A percentile compares a stretch with the other conserved stretches of the same genome.
Conservation (phyloP, 2,888 invertebrate species). For the Philhelius pedissequus region DNA sequence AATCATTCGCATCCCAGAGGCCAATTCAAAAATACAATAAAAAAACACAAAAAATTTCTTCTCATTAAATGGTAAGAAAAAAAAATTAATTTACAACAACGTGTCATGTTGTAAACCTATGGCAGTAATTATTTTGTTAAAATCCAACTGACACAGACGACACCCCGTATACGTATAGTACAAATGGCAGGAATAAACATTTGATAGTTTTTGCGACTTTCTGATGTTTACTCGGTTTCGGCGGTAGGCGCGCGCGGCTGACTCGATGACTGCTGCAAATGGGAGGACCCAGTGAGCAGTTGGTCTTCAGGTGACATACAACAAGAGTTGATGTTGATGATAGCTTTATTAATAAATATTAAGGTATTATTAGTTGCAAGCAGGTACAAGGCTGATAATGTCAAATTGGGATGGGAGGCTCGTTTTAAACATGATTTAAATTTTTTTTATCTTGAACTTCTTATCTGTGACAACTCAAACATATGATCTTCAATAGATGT, state of each 20-base stretch:
- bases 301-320: slow-evolving; percentile 39
- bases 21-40: slow-evolving; percentile 18
- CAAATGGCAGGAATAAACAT: background rate
- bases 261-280: background rate
- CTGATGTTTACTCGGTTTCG: background rate
- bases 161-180: too few relatives aligned
- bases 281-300: background rate
- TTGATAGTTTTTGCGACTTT: slow-evolving; percentile 15
- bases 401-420: background rate
- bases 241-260: background rate
- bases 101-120: slow-evolving; percentile 58
- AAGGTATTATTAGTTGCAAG: background rate
- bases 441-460: too few relatives aligned
- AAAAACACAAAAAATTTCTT: slow-evolving; percentile 30
- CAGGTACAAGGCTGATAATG: background rate
- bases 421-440: too few relatives aligned
- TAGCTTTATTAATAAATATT: slow-evolving; percentile 51
- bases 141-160: slow-evolving; percentile 20
- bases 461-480: too few relatives aligned
- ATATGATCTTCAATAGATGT: too few relatives aligned
- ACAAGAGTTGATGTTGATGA: slow-evolving; percentile 41
- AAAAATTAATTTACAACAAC: slow-evolving; percentile 59
- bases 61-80: slow-evolving; percentile 48
- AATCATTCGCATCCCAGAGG: slow-evolving; percentile 23
- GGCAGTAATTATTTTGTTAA: slow-evolving; percentile 63